Evolutionary conservation across 1,140 invertebrate genomes (phyloP).

Genomic region (Pogonognathellus flavescens): DNA sequence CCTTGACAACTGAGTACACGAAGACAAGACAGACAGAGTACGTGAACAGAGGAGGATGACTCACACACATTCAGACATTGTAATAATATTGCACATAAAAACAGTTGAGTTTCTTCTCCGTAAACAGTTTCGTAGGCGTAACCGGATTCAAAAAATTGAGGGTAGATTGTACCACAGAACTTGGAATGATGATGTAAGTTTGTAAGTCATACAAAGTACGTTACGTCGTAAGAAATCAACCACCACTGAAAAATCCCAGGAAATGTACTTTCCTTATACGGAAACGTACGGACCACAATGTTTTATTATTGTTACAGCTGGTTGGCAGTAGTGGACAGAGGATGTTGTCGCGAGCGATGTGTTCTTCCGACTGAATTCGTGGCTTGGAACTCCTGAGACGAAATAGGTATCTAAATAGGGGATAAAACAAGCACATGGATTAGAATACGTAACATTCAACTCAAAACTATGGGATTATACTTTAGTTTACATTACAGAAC

Average conservation of each 20-base stretch:
- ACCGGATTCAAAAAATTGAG: constrained; percentile 2
- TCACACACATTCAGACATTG: not conserved
- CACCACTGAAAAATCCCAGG: constrained; percentile 29
- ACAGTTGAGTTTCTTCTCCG: not conserved
- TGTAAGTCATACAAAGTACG: no score
- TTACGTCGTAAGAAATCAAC: no score
- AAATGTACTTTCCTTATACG: not conserved
- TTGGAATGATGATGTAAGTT: constrained; percentile 48
- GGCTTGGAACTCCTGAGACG: not conserved
- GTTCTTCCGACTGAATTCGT: not conserved
- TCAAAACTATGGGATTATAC: not conserved
- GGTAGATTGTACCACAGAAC: constrained; percentile 39
- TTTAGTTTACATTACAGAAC: constrained; percentile 19
- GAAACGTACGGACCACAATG: not conserved
- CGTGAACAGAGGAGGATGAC: not conserved
- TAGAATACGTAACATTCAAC: constrained; percentile 6
- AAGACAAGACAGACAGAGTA: constrained; percentile 6
- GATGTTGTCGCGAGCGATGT: constrained; percentile 39
- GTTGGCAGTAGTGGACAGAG: not conserved
- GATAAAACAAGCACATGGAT: constrained; percentile 31
- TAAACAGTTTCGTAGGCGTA: constrained; percentile 30
- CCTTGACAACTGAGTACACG: constrained; percentile 16
- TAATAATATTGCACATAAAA: not conserved
- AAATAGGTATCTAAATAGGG: constrained; percentile 3
- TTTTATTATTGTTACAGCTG: not conserved